phyloP scores from a whole-genome alignment of 2,888 invertebrate genomes.

The Trachelus tabidus region DNA sequence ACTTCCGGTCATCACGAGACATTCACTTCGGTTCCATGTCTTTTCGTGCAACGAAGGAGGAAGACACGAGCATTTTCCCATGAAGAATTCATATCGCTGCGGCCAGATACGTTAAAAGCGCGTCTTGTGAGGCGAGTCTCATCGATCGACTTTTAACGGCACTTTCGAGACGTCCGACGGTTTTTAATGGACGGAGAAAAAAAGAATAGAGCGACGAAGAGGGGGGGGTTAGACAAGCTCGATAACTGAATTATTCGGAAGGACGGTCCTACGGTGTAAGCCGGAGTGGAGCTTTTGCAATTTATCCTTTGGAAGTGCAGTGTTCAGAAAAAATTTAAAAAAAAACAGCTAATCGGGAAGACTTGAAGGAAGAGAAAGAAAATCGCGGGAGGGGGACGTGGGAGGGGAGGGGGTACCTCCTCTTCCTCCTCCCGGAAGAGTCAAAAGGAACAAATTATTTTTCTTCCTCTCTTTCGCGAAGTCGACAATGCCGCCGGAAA shows the following conservation, averaged over 20 bases:
- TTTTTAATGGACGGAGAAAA: neutral
- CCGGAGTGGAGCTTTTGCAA: neutral
- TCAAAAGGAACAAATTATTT: neutral
- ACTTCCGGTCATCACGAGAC: neutral
- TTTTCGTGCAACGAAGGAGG: neutral
- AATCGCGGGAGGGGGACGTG: neutral
- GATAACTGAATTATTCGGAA: slow-evolving; percentile 58
- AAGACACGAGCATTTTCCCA: neutral
- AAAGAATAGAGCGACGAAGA: neutral
- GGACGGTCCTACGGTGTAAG: slow-evolving; percentile 10
- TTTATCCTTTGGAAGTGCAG: neutral
- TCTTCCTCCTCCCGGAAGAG: too few relatives aligned
- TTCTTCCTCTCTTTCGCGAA: neutral
- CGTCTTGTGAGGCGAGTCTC: neutral
- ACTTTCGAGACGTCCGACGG: neutral
- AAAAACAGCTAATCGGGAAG: neutral
- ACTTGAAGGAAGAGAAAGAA: neutral
- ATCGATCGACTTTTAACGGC: neutral
- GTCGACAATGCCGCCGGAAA: slow-evolving; percentile 21
- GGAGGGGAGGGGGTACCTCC: too few relatives aligned
- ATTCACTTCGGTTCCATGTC: neutral
- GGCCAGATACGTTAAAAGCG: neutral
- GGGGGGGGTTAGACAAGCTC: slow-evolving; percentile 15
- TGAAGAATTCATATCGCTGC: neutral
- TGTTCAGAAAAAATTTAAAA: neutral